Base-by-base conservation (phyloP, 2,888 invertebrate genomes). In the Xestia ashworthii region DNA sequence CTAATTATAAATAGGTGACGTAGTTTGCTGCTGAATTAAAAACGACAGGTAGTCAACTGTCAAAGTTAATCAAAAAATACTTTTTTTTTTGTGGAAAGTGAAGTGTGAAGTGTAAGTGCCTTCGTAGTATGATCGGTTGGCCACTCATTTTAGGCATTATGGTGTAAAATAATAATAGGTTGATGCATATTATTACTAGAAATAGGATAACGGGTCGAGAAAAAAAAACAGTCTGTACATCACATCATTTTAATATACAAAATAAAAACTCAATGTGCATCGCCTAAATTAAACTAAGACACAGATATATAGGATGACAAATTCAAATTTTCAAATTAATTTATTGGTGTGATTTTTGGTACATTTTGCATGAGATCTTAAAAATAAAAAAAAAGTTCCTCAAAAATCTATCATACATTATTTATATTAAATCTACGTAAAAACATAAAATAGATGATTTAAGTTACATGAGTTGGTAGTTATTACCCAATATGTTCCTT, bases 1-100 rank as follows among this genome's bases (percentile, higher is more conserved):
- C 67, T 64, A 69, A 82, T 82, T 75, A 60, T 60, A 58, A 25
- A 71, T 71, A 38, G 55, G 25, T 44, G 25, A 19, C 16, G 46
- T 38, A 14, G 53, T 50, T 11, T 50, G 38, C 41, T 50, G 25
- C 58, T 38, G 44, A 75, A 65, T 62, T 66, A 44, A 65, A 79
- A 14, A 55, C 32, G n/a, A 25, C 22, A 66, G 58, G 44, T 44
- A 16, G 55, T 58, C 38, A 78, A 53, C 64, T 46, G 75, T 48
- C 38, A 38, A 53, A 53, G 46, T 75, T 58, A 65, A 75, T 81
- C 64, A 50, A 81, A 46, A 64, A 19, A 60, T 32, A 32, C 32
- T 0, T 32, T 60, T 32, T 60, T 60, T 60, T 32, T 5, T 32
- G 16, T 32, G 12, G 22, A 53, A 53, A 53, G 12, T 25, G 11